Percentiles rank a stretch among this genome's conserved stretches.
These are phyloP conservation scores for Drosophila seguyi DNA, from an alignment of 1,140 invertebrate genomes.

Conservation along the genomic window DNA sequence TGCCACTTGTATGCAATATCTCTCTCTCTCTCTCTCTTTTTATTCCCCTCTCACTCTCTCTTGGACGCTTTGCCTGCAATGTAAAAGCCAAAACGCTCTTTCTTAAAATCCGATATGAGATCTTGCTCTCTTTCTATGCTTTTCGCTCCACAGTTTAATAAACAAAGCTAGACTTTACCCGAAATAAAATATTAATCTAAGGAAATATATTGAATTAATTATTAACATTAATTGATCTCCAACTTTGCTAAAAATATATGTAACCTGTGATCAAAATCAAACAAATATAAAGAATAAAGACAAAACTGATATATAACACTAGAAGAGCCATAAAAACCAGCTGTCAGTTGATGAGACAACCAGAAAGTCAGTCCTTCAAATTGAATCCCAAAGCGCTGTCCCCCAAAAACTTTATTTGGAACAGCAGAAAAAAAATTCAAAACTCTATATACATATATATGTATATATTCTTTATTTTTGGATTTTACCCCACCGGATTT, in stretches of 20 bases:
- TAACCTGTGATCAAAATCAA: background rate
- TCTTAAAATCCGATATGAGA: no score
- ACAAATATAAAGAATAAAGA: background rate
- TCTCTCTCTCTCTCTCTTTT: no score
- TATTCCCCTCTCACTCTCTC: no score
- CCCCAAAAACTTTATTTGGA: conserved; percentile 7
- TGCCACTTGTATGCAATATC: no score
- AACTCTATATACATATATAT: background rate
- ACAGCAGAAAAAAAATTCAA: background rate
- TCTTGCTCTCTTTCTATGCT: no score
- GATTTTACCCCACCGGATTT: conserved; percentile 22
- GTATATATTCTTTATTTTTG: background rate
- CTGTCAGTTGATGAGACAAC: conserved; percentile 6
- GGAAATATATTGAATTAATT: no score
- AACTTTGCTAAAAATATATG: background rate
- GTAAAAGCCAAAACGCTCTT: no score
- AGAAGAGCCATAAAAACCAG: conserved; percentile 3
- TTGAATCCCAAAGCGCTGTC: conserved; percentile 6
- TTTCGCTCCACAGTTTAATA: no score
- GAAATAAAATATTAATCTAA: no score
- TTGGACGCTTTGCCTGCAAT: no score
- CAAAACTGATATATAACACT: background rate
- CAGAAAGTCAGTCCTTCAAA: conserved; percentile 12
- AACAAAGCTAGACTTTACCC: no score
- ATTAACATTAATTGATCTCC: no score